A percentile compares a stretch with the other conserved stretches of the same genome.
Evolutionary conservation across 2,888 invertebrate species (phyloP).

Genomic region (Ennomos erosarius): DNA sequence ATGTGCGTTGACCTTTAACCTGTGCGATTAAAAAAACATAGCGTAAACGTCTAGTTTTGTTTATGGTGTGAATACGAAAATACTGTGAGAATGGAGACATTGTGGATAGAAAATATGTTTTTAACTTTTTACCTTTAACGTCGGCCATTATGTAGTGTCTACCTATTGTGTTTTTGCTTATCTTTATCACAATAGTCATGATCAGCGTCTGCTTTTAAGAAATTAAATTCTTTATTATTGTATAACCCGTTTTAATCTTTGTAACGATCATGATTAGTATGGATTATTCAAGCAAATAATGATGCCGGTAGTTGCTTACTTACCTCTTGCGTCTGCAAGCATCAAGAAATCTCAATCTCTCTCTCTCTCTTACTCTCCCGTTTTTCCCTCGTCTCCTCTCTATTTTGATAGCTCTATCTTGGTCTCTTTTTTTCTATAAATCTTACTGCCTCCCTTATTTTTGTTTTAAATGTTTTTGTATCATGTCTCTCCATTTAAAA

Average conservation of each 20-base stretch:
- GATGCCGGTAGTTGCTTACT: too few relatives aligned
- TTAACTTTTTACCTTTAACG: conserved; percentile 12
- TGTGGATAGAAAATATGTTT: conserved; percentile 5
- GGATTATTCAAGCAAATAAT: too few relatives aligned
- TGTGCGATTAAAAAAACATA: conserved; percentile 24
- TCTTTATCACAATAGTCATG: conserved; percentile 29
- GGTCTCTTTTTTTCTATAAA: too few relatives aligned
- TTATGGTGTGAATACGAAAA: conserved; percentile 22
- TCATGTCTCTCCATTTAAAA: too few relatives aligned
- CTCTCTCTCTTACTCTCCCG: too few relatives aligned
- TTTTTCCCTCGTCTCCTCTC: too few relatives aligned
- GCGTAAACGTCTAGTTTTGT: conserved; percentile 17
- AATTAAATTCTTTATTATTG: background rate
- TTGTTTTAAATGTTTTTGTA: too few relatives aligned
- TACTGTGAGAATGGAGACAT: conserved; percentile 1
- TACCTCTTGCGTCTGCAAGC: too few relatives aligned
- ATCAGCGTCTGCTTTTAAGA: conserved; percentile 30
- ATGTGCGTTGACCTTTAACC: conserved; percentile 50
- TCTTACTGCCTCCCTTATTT: too few relatives aligned
- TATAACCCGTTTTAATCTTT: background rate
- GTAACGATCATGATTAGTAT: too few relatives aligned
- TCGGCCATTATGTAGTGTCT: conserved; percentile 10
- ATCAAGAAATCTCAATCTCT: too few relatives aligned
- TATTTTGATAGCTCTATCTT: too few relatives aligned
- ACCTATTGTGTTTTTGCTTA: conserved; percentile 27